Evolutionary conservation across 2,113 vertebrate genomes (phyloP), one percentile per base, ranked within the genome.

Genomic region (Ochotona curzoniae): DNA sequence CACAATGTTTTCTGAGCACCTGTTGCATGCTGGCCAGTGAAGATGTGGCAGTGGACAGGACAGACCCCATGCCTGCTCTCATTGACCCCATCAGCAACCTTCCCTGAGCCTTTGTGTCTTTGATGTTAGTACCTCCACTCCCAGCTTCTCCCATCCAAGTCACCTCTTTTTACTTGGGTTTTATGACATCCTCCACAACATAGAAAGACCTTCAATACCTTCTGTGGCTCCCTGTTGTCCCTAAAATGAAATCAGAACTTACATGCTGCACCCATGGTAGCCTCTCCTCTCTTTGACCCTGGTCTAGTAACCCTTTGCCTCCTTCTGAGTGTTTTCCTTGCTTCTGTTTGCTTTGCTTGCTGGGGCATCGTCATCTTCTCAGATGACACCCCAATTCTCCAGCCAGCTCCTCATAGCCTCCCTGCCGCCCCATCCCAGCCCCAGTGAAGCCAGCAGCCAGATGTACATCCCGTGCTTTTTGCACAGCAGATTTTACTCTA

Each of bases 211-310:
- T 44, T 71, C 78, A 25, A 35, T 17, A 61, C 74, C 20, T 10
- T 20, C 60, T 32, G 18, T 25, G 57, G 35, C 80, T 80, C n/a
- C 49, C 47, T 4, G 1, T 9, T 10, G 13, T 38, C 75, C n/a
- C 75, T 49, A 1, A 25, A n/a, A 10, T 47, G 38, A 64, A 47
- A 66, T 7, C 0, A 6, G 63, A 47, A 75, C 57, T 17, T 51
- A 20, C 44, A 6, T 0, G 4, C 21, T 51, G 75, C 25, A 21
- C 30, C 49, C 11, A 0, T 17, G 0, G 0, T 6, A 10, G 28
- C n/a, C 88, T 70, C 57, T 54, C 79, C 30, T 32, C 69, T 82
- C 57, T 38, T 63, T 35, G 44, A 57, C 20, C 17, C 38, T 3
- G 17, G 3, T 0, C 5, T 26, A 44, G 1, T 26, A 23, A 49